phyloP scores from a whole-genome alignment of 1,140 invertebrate species.

The Pseudachorutes palmiensis region DNA sequence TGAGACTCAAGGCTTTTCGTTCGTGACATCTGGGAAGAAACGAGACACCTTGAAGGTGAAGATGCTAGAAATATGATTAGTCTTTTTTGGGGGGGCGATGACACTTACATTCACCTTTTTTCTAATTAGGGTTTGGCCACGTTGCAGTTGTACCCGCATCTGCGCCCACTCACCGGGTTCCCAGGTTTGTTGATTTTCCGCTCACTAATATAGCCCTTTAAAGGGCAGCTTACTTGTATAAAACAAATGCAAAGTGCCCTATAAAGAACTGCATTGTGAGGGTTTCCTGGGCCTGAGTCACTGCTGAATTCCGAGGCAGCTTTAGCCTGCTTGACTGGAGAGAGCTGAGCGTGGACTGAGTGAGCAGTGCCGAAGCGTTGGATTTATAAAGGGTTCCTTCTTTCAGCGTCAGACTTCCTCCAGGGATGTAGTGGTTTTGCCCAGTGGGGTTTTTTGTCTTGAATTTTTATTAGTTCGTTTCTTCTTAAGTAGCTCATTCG shows the following conservation, averaged over 20 bases:
- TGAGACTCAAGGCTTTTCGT: conserved; percentile 55
- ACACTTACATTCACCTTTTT: not conserved
- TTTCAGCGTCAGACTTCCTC: conserved; percentile 27
- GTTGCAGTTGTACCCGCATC: conserved; percentile 54
- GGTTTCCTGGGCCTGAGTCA: no score
- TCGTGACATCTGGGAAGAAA: conserved; percentile 53
- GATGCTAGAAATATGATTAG: not conserved
- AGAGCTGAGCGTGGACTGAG: not conserved
- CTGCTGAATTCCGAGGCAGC: no score
- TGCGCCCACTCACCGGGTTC: conserved; percentile 50
- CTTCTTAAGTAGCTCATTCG: conserved; percentile 21
- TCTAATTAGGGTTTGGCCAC: conserved; percentile 53
- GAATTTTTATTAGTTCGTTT: not conserved
- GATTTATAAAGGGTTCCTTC: conserved; percentile 17
- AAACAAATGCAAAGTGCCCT: conserved; percentile 51
- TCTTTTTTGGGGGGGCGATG: no score
- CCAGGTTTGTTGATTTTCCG: conserved; percentile 43
- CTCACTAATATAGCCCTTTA: conserved; percentile 42
- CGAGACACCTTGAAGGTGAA: conserved; percentile 51
- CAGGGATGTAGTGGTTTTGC: conserved; percentile 34
- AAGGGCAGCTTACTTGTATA: conserved; percentile 42
- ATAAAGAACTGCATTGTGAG: conserved; percentile 53
- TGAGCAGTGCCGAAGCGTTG: not conserved
- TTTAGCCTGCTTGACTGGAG: no score
- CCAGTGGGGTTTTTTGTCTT: not conserved